Conservation (phyloP, 2,113 vertebrate genomes). For the Agelaius phoeniceus region DNA sequence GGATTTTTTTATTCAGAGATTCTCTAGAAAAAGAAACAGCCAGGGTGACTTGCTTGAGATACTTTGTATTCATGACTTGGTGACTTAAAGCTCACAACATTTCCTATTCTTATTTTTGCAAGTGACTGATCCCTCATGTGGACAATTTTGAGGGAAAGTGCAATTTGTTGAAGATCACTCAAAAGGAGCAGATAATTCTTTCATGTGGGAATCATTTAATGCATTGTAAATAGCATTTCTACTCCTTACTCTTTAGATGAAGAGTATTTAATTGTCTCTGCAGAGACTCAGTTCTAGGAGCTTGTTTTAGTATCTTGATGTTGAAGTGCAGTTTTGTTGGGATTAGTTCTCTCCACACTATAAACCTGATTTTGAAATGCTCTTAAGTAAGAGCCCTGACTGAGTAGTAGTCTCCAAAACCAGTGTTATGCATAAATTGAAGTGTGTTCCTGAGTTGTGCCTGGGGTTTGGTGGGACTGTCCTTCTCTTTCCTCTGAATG, state of each 20-base stretch:
- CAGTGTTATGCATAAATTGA: not conserved
- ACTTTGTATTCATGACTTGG: not conserved
- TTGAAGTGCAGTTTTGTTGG: not conserved
- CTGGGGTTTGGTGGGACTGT: not conserved
- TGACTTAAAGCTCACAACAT: not conserved
- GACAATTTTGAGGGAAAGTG: not conserved
- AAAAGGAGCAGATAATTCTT: not conserved
- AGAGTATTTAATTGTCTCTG: not conserved
- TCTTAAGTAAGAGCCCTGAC: not conserved
- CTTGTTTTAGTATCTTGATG: not conserved
- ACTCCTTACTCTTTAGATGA: not conserved
- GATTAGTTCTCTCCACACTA: not conserved
- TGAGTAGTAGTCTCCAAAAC: not conserved
- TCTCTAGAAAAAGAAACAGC: not conserved
- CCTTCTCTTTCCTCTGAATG: not conserved
- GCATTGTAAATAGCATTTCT: not conserved
- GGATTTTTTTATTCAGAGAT: not conserved
- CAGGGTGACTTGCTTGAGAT: not conserved
- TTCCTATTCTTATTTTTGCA: not conserved
- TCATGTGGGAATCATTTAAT: not conserved
- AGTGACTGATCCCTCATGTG: not conserved
- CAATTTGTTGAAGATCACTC: not conserved
- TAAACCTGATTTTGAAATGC: not conserved
- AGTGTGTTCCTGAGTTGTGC: not conserved
- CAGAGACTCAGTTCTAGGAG: not conserved